Base-by-base conservation (phyloP, 2,888 invertebrate species). In the Coleophora flavipennella region DNA sequence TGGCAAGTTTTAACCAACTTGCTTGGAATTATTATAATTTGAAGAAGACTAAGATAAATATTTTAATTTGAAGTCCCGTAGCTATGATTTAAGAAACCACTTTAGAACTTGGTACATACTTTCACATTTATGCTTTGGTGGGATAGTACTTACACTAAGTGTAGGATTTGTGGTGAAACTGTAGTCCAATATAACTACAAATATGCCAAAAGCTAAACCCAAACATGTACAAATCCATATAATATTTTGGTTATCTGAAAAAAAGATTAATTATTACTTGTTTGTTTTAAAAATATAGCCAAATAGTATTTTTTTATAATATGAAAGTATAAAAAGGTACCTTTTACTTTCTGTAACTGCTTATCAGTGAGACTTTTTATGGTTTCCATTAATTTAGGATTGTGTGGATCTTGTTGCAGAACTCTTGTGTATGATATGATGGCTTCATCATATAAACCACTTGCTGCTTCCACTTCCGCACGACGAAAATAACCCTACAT, bases 171-270 rank as follows among this genome's bases (percentile, higher is more conserved):
- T 73, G 31, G 91, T 90, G 46, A 90, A 78, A 41, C 88, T 77
- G 53, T 89, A 89, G 70, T 92, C 92, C 41, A 89, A 85, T 48
- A 92, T 85, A 38, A 91, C 90, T 48, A 92, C 85, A 36, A 84
- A 74, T 45, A 91, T 91, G 25, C 92, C 92, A 43, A 91, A 57
- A 44, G 91, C 87, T 40, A 92, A 86, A 8, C 92, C 92, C 50
- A 92, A 72, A 36, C 91, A 91, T 44, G 92, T 89, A 46, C 92
- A 91, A 31, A 92, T 77, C 92, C 92, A 92, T 33, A 92, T 90
- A 43, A 90, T 85, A 62, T 91, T 91, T 57, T 89, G 88, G 63
- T 90, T 89, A 47, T 86, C 91, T 91, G 68, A 42, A 85, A 86
- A 48, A 42, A 41, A 35, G 35, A 13, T n/a, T n/a, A n/a, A n/a